Percentiles rank a stretch among this genome's conserved stretches.
Conservation (phyloP, 2,888 invertebrate species). For the Temnothorax rugatulus region DNA sequence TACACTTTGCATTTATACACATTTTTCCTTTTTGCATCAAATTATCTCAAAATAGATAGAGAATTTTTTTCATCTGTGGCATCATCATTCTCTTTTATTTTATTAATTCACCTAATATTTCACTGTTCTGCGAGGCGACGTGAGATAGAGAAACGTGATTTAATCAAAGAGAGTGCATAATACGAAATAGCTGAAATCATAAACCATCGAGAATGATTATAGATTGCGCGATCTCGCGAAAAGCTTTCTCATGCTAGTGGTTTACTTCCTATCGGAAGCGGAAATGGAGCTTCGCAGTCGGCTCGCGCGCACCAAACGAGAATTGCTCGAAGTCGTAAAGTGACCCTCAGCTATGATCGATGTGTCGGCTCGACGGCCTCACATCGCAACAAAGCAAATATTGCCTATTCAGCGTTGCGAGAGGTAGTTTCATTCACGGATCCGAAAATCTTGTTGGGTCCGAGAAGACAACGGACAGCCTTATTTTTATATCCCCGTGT, state of each 20-base stretch:
- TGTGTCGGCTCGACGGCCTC: slow-evolving; percentile 35
- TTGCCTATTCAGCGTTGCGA: slow-evolving; percentile 13
- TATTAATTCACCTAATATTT: not conserved
- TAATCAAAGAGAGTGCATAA: not conserved
- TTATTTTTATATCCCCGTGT: not conserved
- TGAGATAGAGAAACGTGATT: not conserved
- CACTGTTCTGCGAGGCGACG: not conserved
- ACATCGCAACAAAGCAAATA: slow-evolving; percentile 9
- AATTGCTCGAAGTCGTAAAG: slow-evolving; percentile 31
- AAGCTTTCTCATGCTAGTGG: slow-evolving; percentile 28
- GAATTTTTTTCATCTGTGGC: not conserved
- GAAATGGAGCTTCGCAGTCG: slow-evolving; percentile 59
- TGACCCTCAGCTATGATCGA: slow-evolving; percentile 50
- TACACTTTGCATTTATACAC: not conserved
- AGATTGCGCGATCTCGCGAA: slow-evolving; percentile 14
- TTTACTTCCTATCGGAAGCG: slow-evolving; percentile 54
- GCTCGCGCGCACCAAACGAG: slow-evolving; percentile 22
- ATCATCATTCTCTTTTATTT: not conserved
- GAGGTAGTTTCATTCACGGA: not conserved
- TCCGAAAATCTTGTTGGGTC: not conserved
- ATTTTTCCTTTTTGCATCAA: not conserved
- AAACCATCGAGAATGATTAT: slow-evolving; percentile 23
- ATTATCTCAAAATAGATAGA: not conserved
- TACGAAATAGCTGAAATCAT: slow-evolving; percentile 14
- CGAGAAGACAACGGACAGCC: not conserved